A percentile compares a stretch with the other conserved stretches of the same genome.
phyloP scores from a whole-genome alignment of 2,888 invertebrate genomes.

The Chymomyza amoena region DNA sequence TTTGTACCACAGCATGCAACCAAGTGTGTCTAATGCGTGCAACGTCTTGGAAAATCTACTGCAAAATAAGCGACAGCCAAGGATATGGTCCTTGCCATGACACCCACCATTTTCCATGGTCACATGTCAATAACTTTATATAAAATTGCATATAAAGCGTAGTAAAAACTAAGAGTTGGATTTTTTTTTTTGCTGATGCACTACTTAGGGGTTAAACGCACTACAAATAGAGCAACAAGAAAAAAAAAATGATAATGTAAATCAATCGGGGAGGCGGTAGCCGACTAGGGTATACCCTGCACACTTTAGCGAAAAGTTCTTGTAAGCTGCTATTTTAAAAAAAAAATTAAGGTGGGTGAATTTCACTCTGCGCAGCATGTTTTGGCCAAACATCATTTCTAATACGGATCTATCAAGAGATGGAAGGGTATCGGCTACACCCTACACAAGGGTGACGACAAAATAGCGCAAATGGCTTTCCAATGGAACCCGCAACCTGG shows the following conservation, averaged over 20 bases:
- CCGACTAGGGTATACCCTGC: too few species aligned
- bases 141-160: slow-evolving; percentile 40
- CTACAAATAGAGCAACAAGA: background rate
- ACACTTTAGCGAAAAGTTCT: too few species aligned
- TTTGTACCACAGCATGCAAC: slow-evolving; percentile 35
- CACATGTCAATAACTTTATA: slow-evolving; percentile 61
- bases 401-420: too few species aligned
- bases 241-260: slow-evolving; percentile 10
- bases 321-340: too few species aligned
- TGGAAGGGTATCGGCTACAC: too few species aligned
- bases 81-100: slow-evolving; percentile 8
- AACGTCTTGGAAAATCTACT: slow-evolving; percentile 40
- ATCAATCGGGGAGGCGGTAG: background rate
- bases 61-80: slow-evolving; percentile 8
- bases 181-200: slow-evolving; percentile 29
- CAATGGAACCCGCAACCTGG: too few species aligned
- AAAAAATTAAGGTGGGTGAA: too few species aligned
- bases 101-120: slow-evolving; percentile 1
- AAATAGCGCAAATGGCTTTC: too few species aligned
- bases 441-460: too few species aligned
- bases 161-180: slow-evolving; percentile 16
- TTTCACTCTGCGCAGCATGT: too few species aligned
- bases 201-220: background rate
- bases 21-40: slow-evolving; percentile 63
- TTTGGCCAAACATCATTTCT: too few species aligned